These are phyloP conservation scores for Peromyscus californicus DNA, from an alignment of 2,113 vertebrate species.

Conservation along the genomic window DNA sequence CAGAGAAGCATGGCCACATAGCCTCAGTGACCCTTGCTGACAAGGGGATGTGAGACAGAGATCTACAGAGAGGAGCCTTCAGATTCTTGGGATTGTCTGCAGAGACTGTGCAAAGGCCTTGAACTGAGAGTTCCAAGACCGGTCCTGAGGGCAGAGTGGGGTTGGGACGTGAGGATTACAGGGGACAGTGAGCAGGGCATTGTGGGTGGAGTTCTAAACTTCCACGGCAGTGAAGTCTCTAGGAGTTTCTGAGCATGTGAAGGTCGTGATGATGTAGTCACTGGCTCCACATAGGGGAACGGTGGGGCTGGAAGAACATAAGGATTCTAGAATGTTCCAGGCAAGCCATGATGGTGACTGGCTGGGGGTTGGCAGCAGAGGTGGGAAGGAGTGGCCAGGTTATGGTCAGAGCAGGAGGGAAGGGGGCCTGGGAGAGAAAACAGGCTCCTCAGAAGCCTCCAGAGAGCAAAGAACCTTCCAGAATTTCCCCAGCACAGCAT, in stretches of 20 bases:
- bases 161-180: neutral
- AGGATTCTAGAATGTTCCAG: neutral
- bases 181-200: fast-evolving
- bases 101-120: neutral
- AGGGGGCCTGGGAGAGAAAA: fast-evolving
- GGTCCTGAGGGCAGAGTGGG: neutral
- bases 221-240: neutral
- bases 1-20: neutral
- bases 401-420: neutral
- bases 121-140: no score
- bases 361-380: neutral
- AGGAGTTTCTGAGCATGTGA: neutral
- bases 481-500: neutral
- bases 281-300: neutral
- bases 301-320: neutral
- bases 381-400: neutral
- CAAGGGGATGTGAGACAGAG: neutral
- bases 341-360: neutral
- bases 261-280: neutral
- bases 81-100: fast-evolving
- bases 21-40: neutral
- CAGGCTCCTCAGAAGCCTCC: fast-evolving
- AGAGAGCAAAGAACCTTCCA: neutral
- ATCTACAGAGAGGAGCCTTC: fast-evolving
- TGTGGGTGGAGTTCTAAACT: neutral